phyloP scores from a whole-genome alignment of 2,113 vertebrate species.

The Macrotis lagotis region DNA sequence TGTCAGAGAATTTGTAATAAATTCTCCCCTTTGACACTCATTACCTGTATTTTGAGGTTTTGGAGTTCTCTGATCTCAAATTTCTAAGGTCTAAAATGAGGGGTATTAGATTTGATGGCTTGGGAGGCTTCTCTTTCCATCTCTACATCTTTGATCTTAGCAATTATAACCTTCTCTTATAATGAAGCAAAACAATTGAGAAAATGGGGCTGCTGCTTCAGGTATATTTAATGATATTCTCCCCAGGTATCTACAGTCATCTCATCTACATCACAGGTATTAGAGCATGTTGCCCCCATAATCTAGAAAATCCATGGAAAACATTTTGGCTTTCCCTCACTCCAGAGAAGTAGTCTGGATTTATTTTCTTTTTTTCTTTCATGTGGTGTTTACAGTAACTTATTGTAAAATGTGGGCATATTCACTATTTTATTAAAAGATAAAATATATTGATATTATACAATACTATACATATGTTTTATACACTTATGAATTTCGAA shows the following conservation, averaged over 20 bases:
- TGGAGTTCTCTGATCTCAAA: neutral
- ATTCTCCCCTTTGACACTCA: neutral
- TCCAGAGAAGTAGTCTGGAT: neutral
- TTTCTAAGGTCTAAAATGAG: neutral
- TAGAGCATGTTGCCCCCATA: neutral
- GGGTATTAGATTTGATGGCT: neutral
- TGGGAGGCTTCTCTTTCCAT: neutral
- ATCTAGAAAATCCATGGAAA: neutral
- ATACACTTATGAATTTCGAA: neutral
- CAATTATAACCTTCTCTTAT: neutral
- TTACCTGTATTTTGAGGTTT: neutral
- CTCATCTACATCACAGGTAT: neutral
- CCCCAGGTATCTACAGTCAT: neutral
- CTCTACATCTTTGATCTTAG: neutral
- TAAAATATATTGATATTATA: neutral
- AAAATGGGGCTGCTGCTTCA: neutral
- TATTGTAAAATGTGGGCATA: neutral
- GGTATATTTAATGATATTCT: neutral
- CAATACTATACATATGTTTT: neutral
- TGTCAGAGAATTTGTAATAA: neutral
- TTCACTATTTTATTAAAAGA: neutral
- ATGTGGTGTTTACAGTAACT: neutral
- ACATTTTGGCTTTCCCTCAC: neutral
- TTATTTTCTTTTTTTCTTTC: neutral
- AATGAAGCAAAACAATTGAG: neutral